A percentile compares a stretch with the other conserved stretches of the same genome.
Conservation (phyloP, 2,797 vertebrate genomes). For the Poecile montanus region DNA sequence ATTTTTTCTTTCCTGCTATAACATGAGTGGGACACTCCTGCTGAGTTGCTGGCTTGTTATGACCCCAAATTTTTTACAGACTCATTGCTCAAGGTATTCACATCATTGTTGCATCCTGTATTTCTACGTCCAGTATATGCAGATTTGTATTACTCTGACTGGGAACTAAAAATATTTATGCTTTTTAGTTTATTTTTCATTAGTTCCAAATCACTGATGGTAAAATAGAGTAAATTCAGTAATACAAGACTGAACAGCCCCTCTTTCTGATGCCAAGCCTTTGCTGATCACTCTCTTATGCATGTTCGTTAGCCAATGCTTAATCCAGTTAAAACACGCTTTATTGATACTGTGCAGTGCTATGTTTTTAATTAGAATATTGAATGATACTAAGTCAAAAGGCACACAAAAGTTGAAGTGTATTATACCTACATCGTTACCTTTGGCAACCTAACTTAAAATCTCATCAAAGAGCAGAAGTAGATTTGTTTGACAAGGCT, state of each 20-base stretch:
- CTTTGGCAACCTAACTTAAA: slow-evolving; percentile 39
- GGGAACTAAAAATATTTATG: neutral
- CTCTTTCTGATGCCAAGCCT: neutral
- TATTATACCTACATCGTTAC: slow-evolving; percentile 29
- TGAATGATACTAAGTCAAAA: slow-evolving; percentile 41
- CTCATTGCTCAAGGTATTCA: neutral
- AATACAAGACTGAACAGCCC: neutral
- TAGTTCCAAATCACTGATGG: neutral
- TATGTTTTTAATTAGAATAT: slow-evolving; percentile 63
- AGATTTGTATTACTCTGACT: neutral
- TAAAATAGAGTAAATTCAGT: neutral
- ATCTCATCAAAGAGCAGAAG: slow-evolving; percentile 59
- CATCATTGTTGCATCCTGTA: neutral
- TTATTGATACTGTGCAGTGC: slow-evolving; percentile 44
- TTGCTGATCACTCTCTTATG: neutral
- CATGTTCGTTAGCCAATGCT: neutral
- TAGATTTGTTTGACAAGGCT: slow-evolving; percentile 63
- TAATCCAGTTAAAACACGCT: slow-evolving; percentile 10
- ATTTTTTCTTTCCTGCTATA: neutral
- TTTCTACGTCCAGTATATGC: neutral
- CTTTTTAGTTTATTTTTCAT: neutral
- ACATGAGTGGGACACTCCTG: neutral
- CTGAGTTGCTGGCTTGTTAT: neutral
- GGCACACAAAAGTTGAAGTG: slow-evolving; percentile 35
- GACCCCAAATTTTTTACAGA: neutral